These are phyloP conservation scores for Myrmecophaga tridactyla DNA, from an alignment of 2,113 vertebrate genomes.

Conservation along the genomic window DNA sequence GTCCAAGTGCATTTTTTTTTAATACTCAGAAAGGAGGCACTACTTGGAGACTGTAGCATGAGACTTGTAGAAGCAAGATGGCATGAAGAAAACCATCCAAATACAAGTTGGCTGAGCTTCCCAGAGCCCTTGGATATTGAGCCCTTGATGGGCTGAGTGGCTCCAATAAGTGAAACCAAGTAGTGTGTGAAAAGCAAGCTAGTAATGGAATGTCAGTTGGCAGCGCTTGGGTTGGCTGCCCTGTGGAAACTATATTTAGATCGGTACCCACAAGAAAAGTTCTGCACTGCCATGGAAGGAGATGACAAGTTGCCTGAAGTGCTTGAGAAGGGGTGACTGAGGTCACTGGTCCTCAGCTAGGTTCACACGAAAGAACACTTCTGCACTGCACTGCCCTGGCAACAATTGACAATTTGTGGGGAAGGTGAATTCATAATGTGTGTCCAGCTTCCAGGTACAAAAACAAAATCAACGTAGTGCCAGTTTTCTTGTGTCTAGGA, in stretches of 20 bases:
- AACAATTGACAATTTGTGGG: background rate
- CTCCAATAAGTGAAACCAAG: constrained; percentile 47
- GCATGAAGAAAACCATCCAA: constrained; percentile 24
- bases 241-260: constrained; percentile 39
- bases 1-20: background rate
- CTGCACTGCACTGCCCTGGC: too few species aligned
- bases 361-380: background rate
- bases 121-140: constrained; percentile 37
- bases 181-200: constrained; percentile 52
- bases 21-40: background rate
- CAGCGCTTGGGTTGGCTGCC: background rate
- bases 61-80: too few species aligned
- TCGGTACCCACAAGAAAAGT: background rate
- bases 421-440: rapidly evolving
- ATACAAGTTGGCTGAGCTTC: constrained; percentile 26
- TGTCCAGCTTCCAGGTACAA: background rate
- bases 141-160: background rate
- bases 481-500: background rate
- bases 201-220: constrained; percentile 34
- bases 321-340: background rate
- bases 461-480: background rate
- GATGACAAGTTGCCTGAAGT: background rate
- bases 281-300: background rate
- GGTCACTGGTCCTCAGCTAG: background rate
- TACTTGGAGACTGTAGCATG: background rate